Percentiles rank a stretch among this genome's conserved stretches.
These are phyloP conservation scores for Epinephelus fuscoguttatus DNA, from an alignment of 2,113 vertebrate genomes.

Conservation along the genomic window DNA sequence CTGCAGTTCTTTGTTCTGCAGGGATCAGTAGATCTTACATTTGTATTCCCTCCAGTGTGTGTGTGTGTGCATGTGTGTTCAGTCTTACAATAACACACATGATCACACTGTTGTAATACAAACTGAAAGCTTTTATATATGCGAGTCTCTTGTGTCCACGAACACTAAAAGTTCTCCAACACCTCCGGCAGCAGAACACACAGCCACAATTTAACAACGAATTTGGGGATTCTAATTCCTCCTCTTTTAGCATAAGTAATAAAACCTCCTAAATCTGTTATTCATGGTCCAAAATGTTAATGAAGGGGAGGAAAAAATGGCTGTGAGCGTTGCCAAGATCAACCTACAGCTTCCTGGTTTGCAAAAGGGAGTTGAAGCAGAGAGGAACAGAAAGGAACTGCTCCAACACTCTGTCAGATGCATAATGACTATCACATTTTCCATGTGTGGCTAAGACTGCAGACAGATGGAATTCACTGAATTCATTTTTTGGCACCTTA, in stretches of 20 bases:
- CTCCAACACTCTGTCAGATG: constrained; percentile 85
- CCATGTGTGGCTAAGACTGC: constrained; percentile 60
- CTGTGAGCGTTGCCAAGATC: constrained; percentile 88
- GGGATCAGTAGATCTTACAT: constrained; percentile 22
- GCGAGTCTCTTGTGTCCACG: constrained; percentile 32
- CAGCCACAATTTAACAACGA: constrained; percentile 88
- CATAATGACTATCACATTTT: constrained; percentile 90
- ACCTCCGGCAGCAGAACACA: constrained; percentile 69
- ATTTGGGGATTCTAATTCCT: constrained; percentile 86
- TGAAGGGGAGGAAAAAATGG: constrained; percentile 78
- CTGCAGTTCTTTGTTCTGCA: constrained; percentile 47
- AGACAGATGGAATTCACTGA: constrained; percentile 53
- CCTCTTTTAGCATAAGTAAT: constrained; percentile 85
- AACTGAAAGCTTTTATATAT: constrained; percentile 35
- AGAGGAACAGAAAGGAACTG: constrained; percentile 65
- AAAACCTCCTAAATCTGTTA: constrained; percentile 88
- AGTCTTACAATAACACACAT: constrained; percentile 36
- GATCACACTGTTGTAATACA: constrained; percentile 38
- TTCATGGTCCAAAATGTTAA: constrained; percentile 90
- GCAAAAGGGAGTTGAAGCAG: constrained; percentile 82
- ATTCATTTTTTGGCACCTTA: constrained; percentile 53
- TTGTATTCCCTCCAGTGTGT: constrained; percentile 13
- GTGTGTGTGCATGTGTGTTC: constrained; percentile 4
- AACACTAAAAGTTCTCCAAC: constrained; percentile 44
- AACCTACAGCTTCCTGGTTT: constrained; percentile 94